Conservation (phyloP, 2,888 invertebrate genomes). For the Tachina fera region DNA sequence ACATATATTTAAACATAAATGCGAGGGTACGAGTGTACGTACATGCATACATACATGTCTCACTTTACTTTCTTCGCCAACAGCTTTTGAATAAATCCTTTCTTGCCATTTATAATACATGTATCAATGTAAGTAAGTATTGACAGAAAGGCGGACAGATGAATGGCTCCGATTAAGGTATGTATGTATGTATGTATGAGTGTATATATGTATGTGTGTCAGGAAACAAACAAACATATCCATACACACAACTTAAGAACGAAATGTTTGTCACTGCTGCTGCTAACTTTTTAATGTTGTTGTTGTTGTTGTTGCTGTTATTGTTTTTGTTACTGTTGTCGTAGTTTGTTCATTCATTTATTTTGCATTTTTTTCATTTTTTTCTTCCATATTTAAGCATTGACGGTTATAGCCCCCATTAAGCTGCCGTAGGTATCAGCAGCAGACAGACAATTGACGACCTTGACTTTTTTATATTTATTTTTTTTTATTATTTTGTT, state of each 20-base stretch:
- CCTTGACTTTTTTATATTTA: slow-evolving; percentile 76
- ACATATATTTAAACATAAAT: slow-evolving; percentile 12
- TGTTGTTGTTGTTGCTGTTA: slow-evolving; percentile 23
- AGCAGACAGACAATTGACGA: slow-evolving; percentile 78
- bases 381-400: slow-evolving; percentile 47
- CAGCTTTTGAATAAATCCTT: slow-evolving; percentile 62
- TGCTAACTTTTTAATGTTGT: slow-evolving; percentile 59
- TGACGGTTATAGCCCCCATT: slow-evolving; percentile 64
- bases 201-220: background rate
- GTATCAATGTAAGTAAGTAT: slow-evolving; percentile 38
- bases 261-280: slow-evolving; percentile 67
- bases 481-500: slow-evolving; percentile 69
- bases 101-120: slow-evolving; percentile 53
- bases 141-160: slow-evolving; percentile 28
- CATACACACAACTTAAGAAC: slow-evolving; percentile 69
- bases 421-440: slow-evolving; percentile 70
- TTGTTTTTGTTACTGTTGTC: slow-evolving; percentile 54
- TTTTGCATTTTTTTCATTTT: slow-evolving; percentile 77
- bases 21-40: background rate
- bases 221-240: background rate
- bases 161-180: slow-evolving; percentile 40
- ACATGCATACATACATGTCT: background rate
- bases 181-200: background rate
- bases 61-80: slow-evolving; percentile 31
- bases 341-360: slow-evolving; percentile 74